Evolutionary conservation across 2,888 invertebrate genomes (phyloP).

Genomic region (Sericinus montela): DNA sequence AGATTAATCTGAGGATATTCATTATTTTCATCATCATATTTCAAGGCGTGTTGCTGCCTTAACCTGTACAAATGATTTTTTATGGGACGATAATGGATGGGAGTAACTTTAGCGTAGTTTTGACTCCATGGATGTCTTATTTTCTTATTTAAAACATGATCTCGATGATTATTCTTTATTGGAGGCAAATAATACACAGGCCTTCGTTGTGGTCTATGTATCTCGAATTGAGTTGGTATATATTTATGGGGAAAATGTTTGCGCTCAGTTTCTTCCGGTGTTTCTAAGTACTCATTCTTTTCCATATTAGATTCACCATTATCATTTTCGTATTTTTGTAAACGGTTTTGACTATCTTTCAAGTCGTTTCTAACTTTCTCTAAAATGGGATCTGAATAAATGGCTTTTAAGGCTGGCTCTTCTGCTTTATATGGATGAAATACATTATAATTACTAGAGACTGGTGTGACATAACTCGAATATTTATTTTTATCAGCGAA

Average conservation of each 20-base stretch:
- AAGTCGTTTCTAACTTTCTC: slow-evolving; percentile 55
- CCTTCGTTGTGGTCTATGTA: slow-evolving; percentile 54
- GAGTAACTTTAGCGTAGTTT: slow-evolving; percentile 61
- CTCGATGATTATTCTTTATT: slow-evolving; percentile 36
- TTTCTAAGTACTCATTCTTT: slow-evolving; percentile 60
- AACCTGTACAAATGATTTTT: slow-evolving; percentile 58
- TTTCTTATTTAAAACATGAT: slow-evolving; percentile 54
- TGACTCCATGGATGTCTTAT: slow-evolving; percentile 67
- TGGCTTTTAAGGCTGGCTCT: slow-evolving; percentile 50
- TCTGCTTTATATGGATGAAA: slow-evolving; percentile 68
- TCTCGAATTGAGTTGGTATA: slow-evolving; percentile 53
- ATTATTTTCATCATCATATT: slow-evolving; percentile 65
- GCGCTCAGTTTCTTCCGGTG: slow-evolving; percentile 50
- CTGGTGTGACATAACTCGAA: slow-evolving; percentile 38
- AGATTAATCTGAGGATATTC: slow-evolving; percentile 65
- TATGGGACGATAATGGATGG: slow-evolving; percentile 61
- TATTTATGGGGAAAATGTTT: slow-evolving; percentile 58
- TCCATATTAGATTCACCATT: slow-evolving; percentile 51
- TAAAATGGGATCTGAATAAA: slow-evolving; percentile 60
- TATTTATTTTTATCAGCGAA: slow-evolving; percentile 41
- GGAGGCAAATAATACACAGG: slow-evolving; percentile 58
- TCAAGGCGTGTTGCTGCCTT: slow-evolving; percentile 61
- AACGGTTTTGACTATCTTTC: slow-evolving; percentile 44
- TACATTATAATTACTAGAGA: slow-evolving; percentile 53
- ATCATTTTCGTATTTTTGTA: slow-evolving; percentile 56